Evolutionary conservation across 2,113 vertebrate genomes (phyloP), one percentile per base, ranked within the genome.

Genomic region (Coregonus clupeaformis): DNA sequence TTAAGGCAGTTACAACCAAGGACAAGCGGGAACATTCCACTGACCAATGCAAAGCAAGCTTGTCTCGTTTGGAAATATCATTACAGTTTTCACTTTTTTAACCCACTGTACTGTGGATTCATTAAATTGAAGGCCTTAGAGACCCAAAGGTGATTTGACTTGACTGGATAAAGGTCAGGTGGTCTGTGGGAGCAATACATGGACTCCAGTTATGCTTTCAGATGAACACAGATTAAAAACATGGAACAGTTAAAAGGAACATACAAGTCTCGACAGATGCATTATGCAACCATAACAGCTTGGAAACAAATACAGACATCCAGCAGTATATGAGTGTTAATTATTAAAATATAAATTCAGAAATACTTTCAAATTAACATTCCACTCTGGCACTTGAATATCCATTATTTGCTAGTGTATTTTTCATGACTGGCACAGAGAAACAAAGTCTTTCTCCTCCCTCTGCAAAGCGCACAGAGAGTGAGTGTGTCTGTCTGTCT

Each of bases 331-430:
- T 32, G 30, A 32, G 66, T 16, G 66, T 68, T 32, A 42, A 68
- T n/a, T 20, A 68, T 36, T 20, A 20, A 32, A 30, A 68, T 36
- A 30, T 18, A 68, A 68, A 30, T 9, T 9, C 20, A 20, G 30
- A 20, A 32, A 68, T 68, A 30, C 30, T 69, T 32, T 71, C 69
- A 80, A 77, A 68, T 72, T 57, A 69, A 71, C 25, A 55, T 70
- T 78, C 74, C 74, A 47, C 71, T 30, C 77, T 79, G 76, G 83
- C 65, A 76, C 74, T 69, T 82, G 73, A 70, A 36, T 63, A 52
- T 68, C 47, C 71, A 49, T 24, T 59, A 76, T 55, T 67, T 78
- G 74, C 77, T 71, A 73, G 29, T 69, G 69, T 49, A 18, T 59
- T 66, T 59, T 67, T 69, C 70, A 65, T 30, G 3, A 65, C 22